Conservation (phyloP, 2,888 invertebrate genomes). For the Sycophila texana region DNA sequence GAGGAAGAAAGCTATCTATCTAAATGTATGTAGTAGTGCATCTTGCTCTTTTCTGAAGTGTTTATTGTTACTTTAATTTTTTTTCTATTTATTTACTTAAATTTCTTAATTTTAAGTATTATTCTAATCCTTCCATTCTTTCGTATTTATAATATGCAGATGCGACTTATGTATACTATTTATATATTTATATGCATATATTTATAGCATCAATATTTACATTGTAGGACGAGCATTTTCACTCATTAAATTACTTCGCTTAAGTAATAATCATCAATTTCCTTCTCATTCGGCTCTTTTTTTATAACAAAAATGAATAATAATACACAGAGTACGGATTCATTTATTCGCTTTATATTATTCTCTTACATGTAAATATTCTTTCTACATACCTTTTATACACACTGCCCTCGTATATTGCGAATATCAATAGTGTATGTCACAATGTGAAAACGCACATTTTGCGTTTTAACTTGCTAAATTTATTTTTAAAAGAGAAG, state of each 20-base stretch:
- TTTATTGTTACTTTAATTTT: conserved; percentile 35
- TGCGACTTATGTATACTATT: conserved; percentile 55
- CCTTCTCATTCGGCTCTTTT: conserved; percentile 26
- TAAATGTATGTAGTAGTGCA: conserved; percentile 65
- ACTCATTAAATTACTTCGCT: conserved; percentile 7
- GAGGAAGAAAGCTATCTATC: conserved; percentile 66
- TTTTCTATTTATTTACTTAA: conserved; percentile 59
- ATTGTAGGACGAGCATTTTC: conserved; percentile 50
- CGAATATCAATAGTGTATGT: conserved; percentile 55
- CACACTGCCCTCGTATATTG: conserved; percentile 63
- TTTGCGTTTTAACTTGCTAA: conserved; percentile 34
- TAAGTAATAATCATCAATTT: conserved; percentile 33
- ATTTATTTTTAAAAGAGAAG: conserved; percentile 53
- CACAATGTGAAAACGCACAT: conserved; percentile 38
- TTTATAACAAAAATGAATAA: conserved; percentile 49
- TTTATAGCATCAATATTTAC: conserved; percentile 66
- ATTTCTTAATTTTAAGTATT: conserved; percentile 39
- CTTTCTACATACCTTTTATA: conserved; percentile 68
- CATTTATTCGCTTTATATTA: conserved; percentile 35
- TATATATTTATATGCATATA: conserved; percentile 66
- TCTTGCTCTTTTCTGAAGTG: conserved; percentile 64
- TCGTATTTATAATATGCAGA: conserved; percentile 57
- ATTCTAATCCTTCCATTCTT: conserved; percentile 54
- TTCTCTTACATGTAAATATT: conserved; percentile 34
- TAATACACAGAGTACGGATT: conserved; percentile 68